Conservation (phyloP, 2,888 invertebrate genomes). For the Cryptophagus acutangulus region DNA sequence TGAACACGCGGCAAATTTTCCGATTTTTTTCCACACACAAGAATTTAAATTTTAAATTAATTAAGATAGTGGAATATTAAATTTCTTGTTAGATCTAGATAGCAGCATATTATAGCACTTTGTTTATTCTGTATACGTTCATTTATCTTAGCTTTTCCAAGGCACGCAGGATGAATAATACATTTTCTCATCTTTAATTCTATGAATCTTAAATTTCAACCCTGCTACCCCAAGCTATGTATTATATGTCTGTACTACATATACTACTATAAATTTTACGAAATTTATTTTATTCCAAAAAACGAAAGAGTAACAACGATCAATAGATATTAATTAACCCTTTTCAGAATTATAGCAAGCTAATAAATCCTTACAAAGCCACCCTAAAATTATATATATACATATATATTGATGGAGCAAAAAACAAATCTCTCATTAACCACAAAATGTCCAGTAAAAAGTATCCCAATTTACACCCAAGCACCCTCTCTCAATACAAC, state of each 20-base stretch:
- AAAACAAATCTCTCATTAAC: constrained; percentile 15
- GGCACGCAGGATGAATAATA: constrained; percentile 44
- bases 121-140: constrained; percentile 40
- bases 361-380: background rate
- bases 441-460: constrained; percentile 19
- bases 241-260: too few species aligned
- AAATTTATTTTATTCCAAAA: constrained; percentile 2
- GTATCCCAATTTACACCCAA: constrained; percentile 15
- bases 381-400: background rate
- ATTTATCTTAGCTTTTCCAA: constrained; percentile 46
- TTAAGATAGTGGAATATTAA: constrained; percentile 17
- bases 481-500: too few species aligned
- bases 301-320: background rate
- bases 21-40: background rate
- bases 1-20: too few species aligned
- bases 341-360: background rate
- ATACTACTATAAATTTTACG: background rate
- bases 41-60: background rate
- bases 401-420: too few species aligned
- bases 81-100: constrained; percentile 23
- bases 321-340: constrained; percentile 1
- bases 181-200: constrained; percentile 48
- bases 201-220: constrained; percentile 46
- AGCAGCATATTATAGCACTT: constrained; percentile 24
- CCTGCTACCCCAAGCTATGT: constrained; percentile 24